A percentile compares a stretch with the other conserved stretches of the same genome.
These are phyloP conservation scores for Chymomyza procnemis DNA, from an alignment of 2,888 invertebrate genomes.

Conservation along the genomic window DNA sequence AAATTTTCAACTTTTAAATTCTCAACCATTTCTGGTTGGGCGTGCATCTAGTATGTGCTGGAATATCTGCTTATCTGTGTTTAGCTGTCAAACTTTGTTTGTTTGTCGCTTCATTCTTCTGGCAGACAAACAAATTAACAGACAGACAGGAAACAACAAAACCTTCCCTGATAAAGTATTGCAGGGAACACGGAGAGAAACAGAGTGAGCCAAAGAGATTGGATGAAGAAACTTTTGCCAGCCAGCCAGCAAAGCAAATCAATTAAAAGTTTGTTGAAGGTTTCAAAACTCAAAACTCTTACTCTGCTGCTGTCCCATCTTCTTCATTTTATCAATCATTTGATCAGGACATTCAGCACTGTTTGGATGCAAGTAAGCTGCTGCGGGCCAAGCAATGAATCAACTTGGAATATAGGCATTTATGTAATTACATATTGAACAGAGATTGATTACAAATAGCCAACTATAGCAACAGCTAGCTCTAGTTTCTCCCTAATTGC, in stretches of 20 bases:
- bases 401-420: background rate
- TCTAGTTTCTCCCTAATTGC: slow-evolving; percentile 24
- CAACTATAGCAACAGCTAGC: background rate
- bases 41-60: background rate
- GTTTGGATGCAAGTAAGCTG: background rate
- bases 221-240: slow-evolving; percentile 15
- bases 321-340: background rate
- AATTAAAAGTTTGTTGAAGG: slow-evolving; percentile 18
- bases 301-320: background rate
- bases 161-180: background rate
- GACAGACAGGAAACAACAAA: background rate
- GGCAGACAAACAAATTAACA: slow-evolving; percentile 16
- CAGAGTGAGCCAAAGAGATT: background rate
- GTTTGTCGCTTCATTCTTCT: background rate
- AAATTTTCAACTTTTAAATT: background rate
- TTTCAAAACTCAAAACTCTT: slow-evolving; percentile 16
- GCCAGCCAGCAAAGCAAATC: slow-evolving; percentile 13
- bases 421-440: background rate
- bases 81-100: background rate
- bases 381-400: too few species aligned
- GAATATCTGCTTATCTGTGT: background rate
- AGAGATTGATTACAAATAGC: background rate
- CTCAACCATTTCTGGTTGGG: background rate
- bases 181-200: background rate
- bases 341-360: background rate